A percentile compares a stretch with the other conserved stretches of the same genome.
phyloP scores from a whole-genome alignment of 2,113 vertebrate species.

The Alectura lathami region DNA sequence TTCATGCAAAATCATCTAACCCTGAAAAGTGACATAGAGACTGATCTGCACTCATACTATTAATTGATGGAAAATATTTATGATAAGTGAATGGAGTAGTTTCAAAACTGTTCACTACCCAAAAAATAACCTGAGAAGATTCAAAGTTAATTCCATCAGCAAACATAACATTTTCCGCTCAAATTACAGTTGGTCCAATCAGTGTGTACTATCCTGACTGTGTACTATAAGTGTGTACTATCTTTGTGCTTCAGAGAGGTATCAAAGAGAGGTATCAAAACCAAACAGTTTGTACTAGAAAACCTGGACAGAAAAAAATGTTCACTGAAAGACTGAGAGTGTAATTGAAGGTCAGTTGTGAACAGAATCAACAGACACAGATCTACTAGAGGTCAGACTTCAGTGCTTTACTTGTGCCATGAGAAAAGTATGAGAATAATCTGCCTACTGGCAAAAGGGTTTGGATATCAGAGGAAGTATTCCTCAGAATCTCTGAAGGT shows the following conservation, averaged over 20 bases:
- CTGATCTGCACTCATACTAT: neutral
- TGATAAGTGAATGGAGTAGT: rapidly evolving
- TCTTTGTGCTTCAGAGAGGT: neutral
- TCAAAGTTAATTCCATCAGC: neutral
- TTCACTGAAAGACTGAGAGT: neutral
- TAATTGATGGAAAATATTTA: neutral
- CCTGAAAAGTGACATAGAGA: neutral
- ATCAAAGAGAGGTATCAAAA: neutral
- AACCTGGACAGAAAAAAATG: neutral
- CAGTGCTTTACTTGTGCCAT: neutral
- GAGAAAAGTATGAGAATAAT: neutral
- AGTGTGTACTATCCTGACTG: rapidly evolving
- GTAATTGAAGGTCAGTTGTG: neutral
- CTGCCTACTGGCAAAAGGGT: neutral
- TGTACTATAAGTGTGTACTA: rapidly evolving
- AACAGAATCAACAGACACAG: neutral
- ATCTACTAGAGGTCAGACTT: neutral
- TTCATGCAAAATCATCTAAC: neutral
- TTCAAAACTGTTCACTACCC: neutral
- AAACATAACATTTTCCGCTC: rapidly evolving
- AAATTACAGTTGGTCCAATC: neutral
- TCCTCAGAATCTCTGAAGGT: neutral
- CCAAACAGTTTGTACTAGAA: neutral
- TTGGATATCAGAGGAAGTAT: neutral
- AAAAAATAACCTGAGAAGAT: neutral